Base-by-base conservation (phyloP, 2,888 invertebrate genomes). In the Mechanitis mazaeus region DNA sequence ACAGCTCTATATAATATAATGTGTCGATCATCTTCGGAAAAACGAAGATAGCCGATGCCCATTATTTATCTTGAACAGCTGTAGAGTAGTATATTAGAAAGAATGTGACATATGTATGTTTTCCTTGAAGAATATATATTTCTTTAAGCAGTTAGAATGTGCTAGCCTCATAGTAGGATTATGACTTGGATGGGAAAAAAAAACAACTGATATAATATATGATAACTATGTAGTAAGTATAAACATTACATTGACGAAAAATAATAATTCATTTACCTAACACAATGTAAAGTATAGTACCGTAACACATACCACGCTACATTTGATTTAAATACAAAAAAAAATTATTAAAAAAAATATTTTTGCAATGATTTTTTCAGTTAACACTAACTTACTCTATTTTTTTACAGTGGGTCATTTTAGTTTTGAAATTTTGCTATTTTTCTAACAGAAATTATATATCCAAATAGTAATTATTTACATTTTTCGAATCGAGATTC, bases 191-290 rank as follows among this genome's bases (percentile, higher is more conserved):
- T 38, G 38, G 33, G 53, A n/a, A 74, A 87, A 87, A 87, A 79
- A 87, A 87, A 88, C 87, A 59, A 86, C 71, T 69, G 70, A 80
- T 85, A 71, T 76, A 87, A 87, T 88, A 88, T 87, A 89, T 88
- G 87, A 88, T 90, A 90, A 90, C 89, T 90, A 90, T 90, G 86
- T 88, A 89, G 84, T 88, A 89, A 86, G 84, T 89, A 87, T 87
- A 89, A 89, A 90, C 89, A 87, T 87, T 86, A 89, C 87, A 89
- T 87, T 78, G 79, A 88, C 83, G 85, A 83, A 87, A 87, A 88
- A 86, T 85, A 50, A 84, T 83, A 84, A 84, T 87, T 87, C 80
- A 87, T 86, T 88, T 85, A 84, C 80, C 82, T 85, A 89, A 85
- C 75, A 83, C 84, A 85, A 85, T 80, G 84, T 83, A 80, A 67